Conservation (phyloP, 92 coral and sea anemone species). For the Metridium senile region DNA sequence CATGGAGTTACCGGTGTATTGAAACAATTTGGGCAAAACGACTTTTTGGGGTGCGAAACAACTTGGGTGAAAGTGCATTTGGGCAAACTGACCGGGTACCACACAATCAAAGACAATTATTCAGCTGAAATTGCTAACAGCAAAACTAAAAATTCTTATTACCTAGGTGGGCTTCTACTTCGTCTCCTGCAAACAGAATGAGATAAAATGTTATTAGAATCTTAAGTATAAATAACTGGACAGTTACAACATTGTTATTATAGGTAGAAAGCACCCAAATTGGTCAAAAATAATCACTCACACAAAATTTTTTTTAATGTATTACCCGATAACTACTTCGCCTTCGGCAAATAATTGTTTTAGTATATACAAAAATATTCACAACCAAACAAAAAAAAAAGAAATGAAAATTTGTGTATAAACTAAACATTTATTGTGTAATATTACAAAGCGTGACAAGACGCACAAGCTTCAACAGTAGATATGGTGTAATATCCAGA, state of each 20-base stretch:
- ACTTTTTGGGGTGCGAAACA: no score
- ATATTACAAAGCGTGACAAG: no score
- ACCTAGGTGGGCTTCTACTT: slow-evolving; percentile 52
- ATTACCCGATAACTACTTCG: not conserved
- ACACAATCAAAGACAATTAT: no score
- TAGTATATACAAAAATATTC: no score
- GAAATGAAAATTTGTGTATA: not conserved
- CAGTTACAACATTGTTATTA: not conserved
- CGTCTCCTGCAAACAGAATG: slow-evolving; percentile 7
- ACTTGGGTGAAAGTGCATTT: not conserved
- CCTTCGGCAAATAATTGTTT: not conserved
- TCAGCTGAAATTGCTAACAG: not conserved
- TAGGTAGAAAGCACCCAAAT: no score
- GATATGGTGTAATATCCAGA: no score
- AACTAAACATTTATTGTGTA: no score
- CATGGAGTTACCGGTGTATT: no score
- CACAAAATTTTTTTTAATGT: not conserved
- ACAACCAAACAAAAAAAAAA: no score
- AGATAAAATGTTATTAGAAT: not conserved
- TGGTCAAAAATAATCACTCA: not conserved
- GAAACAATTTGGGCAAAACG: no score
- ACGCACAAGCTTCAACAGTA: no score
- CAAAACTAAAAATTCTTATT: not conserved
- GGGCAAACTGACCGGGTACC: not conserved
- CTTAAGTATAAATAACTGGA: not conserved